A percentile compares a stretch with the other conserved stretches of the same genome.
Conservation (phyloP, 37 sponge, comb jelly and placozoan species). For the Oscarella lobularis region DNA sequence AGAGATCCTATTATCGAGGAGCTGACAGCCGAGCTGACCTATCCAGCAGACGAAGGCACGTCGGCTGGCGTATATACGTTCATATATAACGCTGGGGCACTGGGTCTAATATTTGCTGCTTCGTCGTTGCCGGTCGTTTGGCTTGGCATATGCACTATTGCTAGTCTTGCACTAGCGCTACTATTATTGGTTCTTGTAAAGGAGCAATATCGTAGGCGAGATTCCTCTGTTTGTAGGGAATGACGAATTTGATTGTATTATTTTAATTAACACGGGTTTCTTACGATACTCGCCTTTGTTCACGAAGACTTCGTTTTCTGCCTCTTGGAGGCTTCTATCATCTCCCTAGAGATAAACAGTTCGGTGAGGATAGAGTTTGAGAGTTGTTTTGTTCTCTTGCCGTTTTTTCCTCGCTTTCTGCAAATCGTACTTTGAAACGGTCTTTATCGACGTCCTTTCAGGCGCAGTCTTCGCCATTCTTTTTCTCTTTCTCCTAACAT, state of each 20-base stretch:
- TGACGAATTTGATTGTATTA: too few relatives aligned
- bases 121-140: background rate
- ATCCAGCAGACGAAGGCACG: background rate
- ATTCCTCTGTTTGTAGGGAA: too few relatives aligned
- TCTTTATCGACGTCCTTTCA: slow-evolving; percentile 37
- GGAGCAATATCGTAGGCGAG: background rate
- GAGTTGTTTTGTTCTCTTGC: too few relatives aligned
- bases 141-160: background rate
- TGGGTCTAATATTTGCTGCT: background rate
- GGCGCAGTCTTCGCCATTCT: slow-evolving; percentile 49
- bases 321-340: too few relatives aligned
- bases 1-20: background rate
- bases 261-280: too few relatives aligned
- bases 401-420: slow-evolving; percentile 40
- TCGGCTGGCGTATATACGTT: background rate
- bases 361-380: too few relatives aligned
- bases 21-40: background rate
- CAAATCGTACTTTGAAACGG: slow-evolving; percentile 62
- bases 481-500: slow-evolving; percentile 40
- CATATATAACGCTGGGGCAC: background rate
- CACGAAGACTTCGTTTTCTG: too few relatives aligned
- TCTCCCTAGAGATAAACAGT: too few relatives aligned
- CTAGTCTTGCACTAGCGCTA: background rate
- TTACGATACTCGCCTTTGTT: too few relatives aligned
- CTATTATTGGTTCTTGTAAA: background rate